These are phyloP conservation scores for Tupiocoris notatus DNA, from an alignment of 2,888 invertebrate genomes.

Conservation along the genomic window DNA sequence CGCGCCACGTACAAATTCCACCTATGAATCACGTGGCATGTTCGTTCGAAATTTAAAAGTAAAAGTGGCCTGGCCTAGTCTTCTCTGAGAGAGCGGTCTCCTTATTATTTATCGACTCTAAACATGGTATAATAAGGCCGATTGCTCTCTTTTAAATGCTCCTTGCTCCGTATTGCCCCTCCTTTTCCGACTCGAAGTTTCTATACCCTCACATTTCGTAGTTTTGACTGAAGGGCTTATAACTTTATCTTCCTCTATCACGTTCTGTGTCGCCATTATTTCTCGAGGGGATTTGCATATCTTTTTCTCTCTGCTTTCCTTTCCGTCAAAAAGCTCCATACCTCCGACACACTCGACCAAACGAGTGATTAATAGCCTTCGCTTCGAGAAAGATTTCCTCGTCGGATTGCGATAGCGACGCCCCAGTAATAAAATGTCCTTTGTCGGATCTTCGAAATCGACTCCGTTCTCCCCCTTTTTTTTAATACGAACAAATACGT, in stretches of 20 bases:
- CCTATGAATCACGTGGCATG: constrained; percentile 35
- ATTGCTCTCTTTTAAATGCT: constrained; percentile 27
- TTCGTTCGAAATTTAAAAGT: constrained; percentile 37
- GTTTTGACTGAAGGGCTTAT: constrained; percentile 24
- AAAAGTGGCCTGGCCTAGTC: constrained; percentile 17
- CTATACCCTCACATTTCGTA: background rate
- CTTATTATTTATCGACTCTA: constrained; percentile 25
- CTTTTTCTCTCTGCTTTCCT: constrained; percentile 12
- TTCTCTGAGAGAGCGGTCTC: constrained; percentile 9
- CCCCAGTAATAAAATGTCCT: background rate
- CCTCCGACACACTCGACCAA: background rate
- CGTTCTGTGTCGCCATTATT: background rate
- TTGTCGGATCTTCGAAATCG: too few relatives aligned
- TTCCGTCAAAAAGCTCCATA: background rate
- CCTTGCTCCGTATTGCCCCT: background rate
- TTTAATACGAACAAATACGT: too few relatives aligned
- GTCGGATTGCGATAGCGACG: background rate
- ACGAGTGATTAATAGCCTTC: background rate
- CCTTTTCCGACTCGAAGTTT: background rate
- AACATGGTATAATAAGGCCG: constrained; percentile 34
- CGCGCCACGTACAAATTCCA: constrained; percentile 28
- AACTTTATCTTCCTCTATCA: constrained; percentile 18
- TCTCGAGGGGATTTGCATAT: constrained; percentile 27
- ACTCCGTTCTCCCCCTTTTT: too few relatives aligned
- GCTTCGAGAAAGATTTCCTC: background rate